These are phyloP conservation scores for Silurus meridionalis DNA, from an alignment of 2,113 vertebrate species.

Conservation along the genomic window DNA sequence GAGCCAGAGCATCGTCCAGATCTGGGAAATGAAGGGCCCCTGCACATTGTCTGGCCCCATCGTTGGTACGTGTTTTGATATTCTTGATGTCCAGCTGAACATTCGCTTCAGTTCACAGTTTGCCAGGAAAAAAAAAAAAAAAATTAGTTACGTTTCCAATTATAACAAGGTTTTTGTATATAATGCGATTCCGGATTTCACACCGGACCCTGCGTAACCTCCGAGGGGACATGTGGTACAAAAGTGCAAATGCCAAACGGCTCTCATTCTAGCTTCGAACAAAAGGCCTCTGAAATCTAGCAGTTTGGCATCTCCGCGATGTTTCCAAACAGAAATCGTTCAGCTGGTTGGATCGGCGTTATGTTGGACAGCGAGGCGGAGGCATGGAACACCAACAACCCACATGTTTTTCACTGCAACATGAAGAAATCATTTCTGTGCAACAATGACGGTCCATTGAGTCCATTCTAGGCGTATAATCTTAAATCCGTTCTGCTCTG, in stretches of 20 bases:
- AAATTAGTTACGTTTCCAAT: background rate
- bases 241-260: slow-evolving; percentile 13
- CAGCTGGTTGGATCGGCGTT: slow-evolving; percentile 39
- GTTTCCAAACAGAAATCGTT: slow-evolving; percentile 16
- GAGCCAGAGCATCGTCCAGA: slow-evolving; percentile 54
- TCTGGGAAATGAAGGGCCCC: slow-evolving; percentile 62
- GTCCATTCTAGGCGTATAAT: slow-evolving; percentile 34
- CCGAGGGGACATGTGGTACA: background rate
- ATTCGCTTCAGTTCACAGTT: slow-evolving; percentile 4
- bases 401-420: slow-evolving; percentile 46
- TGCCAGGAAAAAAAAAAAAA: background rate
- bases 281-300: background rate
- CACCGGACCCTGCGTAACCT: background rate
- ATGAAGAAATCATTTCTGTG: slow-evolving; percentile 25
- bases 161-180: slow-evolving; percentile 22
- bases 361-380: slow-evolving; percentile 49
- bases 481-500: slow-evolving; percentile 17
- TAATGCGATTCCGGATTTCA: background rate
- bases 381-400: slow-evolving; percentile 48
- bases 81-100: background rate
- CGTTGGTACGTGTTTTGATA: slow-evolving; percentile 79
- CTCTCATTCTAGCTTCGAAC: slow-evolving; percentile 6
- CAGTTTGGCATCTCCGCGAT: background rate
- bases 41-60: slow-evolving; percentile 92
- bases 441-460: slow-evolving; percentile 27